These are phyloP conservation scores for Eretmochelys imbricata DNA, from an alignment of 2,113 vertebrate species.

Conservation along the genomic window DNA sequence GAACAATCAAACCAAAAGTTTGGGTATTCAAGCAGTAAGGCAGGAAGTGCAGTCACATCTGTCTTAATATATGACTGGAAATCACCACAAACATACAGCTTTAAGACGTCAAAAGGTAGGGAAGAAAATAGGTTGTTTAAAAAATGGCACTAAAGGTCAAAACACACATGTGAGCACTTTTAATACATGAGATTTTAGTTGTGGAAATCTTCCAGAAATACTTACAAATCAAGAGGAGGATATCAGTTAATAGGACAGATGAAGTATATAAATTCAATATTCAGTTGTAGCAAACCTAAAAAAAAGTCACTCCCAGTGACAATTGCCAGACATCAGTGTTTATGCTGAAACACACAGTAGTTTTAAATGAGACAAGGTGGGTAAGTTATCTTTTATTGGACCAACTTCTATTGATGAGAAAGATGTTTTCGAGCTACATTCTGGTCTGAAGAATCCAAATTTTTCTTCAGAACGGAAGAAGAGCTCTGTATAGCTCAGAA, in stretches of 20 bases:
- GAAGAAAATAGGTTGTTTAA: slow-evolving; percentile 2
- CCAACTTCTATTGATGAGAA: too few species aligned
- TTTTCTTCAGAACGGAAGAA: too few species aligned
- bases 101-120: slow-evolving; percentile 23
- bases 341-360: fast-evolving
- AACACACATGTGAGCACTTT: background rate
- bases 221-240: background rate
- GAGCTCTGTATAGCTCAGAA: too few species aligned
- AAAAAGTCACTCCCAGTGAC: background rate
- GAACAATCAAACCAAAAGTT: background rate
- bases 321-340: background rate
- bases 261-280: background rate
- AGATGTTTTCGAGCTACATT: too few species aligned
- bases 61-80: background rate
- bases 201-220: background rate
- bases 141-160: slow-evolving; percentile 43
- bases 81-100: background rate
- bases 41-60: background rate
- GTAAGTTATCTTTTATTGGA: too few species aligned
- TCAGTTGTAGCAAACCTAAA: background rate
- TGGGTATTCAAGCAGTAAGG: fast-evolving
- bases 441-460: too few species aligned
- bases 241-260: background rate
- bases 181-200: background rate
- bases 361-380: too few species aligned